Percentiles rank a stretch among this genome's conserved stretches.
These are phyloP conservation scores for Melangyna quadrimaculata DNA, from an alignment of 2,888 invertebrate genomes.

Conservation along the genomic window DNA sequence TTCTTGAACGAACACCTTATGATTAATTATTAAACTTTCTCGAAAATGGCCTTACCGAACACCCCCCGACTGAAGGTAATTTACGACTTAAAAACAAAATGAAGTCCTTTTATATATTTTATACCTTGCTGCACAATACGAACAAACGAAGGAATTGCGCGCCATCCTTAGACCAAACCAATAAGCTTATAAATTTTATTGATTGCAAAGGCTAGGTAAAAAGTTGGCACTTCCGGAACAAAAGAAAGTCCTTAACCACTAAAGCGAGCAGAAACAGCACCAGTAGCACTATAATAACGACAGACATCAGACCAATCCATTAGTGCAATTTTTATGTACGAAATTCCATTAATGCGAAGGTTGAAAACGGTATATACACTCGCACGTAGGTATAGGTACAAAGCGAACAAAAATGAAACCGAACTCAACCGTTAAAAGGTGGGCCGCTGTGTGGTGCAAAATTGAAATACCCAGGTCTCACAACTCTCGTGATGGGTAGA, in stretches of 20 bases:
- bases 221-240: constrained; percentile 11
- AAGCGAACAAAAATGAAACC: neutral
- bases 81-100: constrained; percentile 40
- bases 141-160: too few relatives aligned
- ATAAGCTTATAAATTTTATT: constrained; percentile 58
- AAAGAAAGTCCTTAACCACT: constrained; percentile 24
- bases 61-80: constrained; percentile 33
- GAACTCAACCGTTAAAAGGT: neutral
- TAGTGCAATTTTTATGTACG: constrained; percentile 44
- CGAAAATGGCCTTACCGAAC: too few relatives aligned
- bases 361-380: neutral
- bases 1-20: constrained; percentile 45
- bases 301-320: constrained; percentile 42
- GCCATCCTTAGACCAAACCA: neutral
- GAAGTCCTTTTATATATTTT: constrained; percentile 5
- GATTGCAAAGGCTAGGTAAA: constrained; percentile 43
- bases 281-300: neutral
- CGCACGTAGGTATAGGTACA: neutral
- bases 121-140: neutral
- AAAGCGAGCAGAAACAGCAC: neutral
- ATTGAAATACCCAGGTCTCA: neutral
- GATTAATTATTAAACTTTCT: constrained; percentile 69
- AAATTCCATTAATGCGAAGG: constrained; percentile 53
- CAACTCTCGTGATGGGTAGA: neutral
- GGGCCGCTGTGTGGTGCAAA: neutral